These are phyloP conservation scores for Rhombomys opimus DNA, from an alignment of 2,113 vertebrate species.

Conservation along the genomic window DNA sequence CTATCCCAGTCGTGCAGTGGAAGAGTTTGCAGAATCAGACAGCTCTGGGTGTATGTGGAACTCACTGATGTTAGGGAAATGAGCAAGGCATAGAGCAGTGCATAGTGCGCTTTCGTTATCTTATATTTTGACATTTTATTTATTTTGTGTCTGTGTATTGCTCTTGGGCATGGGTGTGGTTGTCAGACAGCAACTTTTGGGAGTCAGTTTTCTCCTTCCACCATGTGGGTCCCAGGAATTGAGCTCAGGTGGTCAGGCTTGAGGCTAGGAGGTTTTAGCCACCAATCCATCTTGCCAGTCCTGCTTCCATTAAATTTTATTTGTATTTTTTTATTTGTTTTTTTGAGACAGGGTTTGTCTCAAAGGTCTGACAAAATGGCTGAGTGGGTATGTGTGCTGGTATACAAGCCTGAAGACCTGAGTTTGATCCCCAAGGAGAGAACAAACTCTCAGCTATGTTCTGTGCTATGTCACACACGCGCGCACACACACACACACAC, in stretches of 20 bases:
- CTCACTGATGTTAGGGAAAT: background rate
- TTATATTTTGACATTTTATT: background rate
- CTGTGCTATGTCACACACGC: background rate
- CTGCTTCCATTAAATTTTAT: background rate
- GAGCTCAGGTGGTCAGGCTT: background rate
- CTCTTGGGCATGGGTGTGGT: background rate
- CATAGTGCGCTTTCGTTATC: background rate
- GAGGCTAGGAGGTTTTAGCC: background rate
- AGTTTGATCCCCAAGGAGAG: background rate
- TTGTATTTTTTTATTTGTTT: background rate
- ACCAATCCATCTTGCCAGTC: background rate
- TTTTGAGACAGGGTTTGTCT: background rate
- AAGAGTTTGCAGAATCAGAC: background rate
- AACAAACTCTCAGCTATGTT: background rate
- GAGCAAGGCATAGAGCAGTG: background rate
- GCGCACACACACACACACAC: no score
- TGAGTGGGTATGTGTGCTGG: no score
- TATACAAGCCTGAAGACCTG: background rate
- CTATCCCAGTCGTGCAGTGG: background rate
- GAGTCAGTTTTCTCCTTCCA: background rate
- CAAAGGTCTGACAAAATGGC: no score
- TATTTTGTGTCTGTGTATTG: background rate
- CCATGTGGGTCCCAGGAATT: background rate
- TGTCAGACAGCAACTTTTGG: background rate
- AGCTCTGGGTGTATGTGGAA: background rate